phyloP scores from a whole-genome alignment of 1,140 invertebrate species.

The Acyrthosiphon pisum region DNA sequence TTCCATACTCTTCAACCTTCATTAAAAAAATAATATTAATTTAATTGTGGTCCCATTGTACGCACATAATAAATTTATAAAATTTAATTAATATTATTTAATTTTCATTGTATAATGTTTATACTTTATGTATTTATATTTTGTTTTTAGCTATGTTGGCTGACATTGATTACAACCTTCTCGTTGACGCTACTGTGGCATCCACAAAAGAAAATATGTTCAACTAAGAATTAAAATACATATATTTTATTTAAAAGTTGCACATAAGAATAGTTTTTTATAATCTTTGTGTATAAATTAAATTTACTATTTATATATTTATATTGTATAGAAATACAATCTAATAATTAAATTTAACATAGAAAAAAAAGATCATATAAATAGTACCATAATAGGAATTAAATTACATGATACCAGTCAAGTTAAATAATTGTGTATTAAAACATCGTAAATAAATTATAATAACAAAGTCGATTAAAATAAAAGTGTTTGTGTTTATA shows the following conservation, averaged over 20 bases:
- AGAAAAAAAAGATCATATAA: conserved; percentile 19
- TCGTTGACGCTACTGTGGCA: conserved; percentile 79
- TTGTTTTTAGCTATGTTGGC: conserved; percentile 73
- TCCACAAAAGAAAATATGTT: conserved; percentile 67
- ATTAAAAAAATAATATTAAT: not conserved
- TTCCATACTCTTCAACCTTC: not conserved
- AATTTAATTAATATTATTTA: not conserved
- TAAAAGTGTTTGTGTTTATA: conserved; percentile 53
- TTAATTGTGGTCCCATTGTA: not conserved
- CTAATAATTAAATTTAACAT: conserved; percentile 7
- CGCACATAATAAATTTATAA: too few species aligned
- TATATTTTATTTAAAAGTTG: conserved; percentile 29
- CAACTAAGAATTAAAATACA: conserved; percentile 17
- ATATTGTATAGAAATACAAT: not conserved
- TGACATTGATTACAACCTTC: conserved; percentile 80
- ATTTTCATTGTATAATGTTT: not conserved
- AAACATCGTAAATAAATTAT: conserved; percentile 29
- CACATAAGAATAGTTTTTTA: conserved; percentile 13
- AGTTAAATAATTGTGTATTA: conserved; percentile 17
- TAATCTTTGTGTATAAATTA: conserved; percentile 17
- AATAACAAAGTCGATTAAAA: conserved; percentile 22
- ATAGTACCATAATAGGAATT: conserved; percentile 23
- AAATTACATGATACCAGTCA: conserved; percentile 8
- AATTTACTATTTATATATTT: not conserved
- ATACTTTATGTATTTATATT: conserved; percentile 13